Percentiles rank a stretch among this genome's conserved stretches.
phyloP scores from a whole-genome alignment of 2,113 vertebrate species.

The Raja brachyura region DNA sequence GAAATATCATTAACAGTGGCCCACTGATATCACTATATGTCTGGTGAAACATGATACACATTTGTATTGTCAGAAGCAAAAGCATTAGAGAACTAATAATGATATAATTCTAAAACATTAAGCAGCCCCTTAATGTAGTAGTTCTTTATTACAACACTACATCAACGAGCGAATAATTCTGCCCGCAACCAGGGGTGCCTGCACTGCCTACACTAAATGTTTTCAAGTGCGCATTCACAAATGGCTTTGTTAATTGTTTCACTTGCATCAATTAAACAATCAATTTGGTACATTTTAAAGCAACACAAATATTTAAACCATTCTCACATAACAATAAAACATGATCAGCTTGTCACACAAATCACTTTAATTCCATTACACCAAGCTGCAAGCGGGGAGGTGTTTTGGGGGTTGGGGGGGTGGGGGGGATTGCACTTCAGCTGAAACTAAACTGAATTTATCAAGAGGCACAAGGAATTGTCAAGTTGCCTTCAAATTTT shows the following conservation, averaged over 20 bases:
- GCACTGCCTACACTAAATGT: too few species aligned
- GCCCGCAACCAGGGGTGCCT: background rate
- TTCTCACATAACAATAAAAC: background rate
- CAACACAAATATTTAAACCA: background rate
- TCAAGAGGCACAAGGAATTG: too few species aligned
- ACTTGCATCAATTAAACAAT: constrained; percentile 7
- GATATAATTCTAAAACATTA: constrained; percentile 5
- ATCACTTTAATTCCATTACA: background rate
- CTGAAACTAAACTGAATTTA: background rate
- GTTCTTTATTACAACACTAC: background rate
- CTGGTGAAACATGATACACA: background rate
- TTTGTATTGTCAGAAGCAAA: background rate
- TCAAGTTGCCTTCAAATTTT: background rate
- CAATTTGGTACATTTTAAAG: background rate
- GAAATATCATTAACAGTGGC: background rate
- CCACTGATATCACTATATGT: background rate
- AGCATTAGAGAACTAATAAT: background rate
- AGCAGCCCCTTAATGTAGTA: background rate
- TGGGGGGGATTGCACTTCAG: background rate
- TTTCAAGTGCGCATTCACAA: background rate
- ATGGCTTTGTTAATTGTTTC: constrained; percentile 26
- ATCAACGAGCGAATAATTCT: constrained; percentile 1
- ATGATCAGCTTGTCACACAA: background rate
- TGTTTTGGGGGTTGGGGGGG: too few species aligned
- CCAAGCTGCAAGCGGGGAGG: too few species aligned